These are phyloP conservation scores for Siniperca chuatsi DNA, from an alignment of 2,113 vertebrate species.

Conservation along the genomic window DNA sequence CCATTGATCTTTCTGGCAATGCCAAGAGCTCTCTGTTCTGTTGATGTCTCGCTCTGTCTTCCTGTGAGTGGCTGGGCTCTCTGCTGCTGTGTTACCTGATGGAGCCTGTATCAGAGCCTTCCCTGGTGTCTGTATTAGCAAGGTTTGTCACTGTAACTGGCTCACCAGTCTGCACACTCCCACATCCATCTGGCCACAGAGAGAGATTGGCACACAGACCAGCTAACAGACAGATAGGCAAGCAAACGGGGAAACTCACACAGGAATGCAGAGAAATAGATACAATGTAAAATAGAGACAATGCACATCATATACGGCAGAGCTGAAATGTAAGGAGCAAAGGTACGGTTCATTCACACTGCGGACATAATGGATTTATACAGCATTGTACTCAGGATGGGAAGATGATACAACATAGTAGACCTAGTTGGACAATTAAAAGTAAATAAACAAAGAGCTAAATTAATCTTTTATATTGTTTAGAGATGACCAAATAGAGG, in stretches of 20 bases:
- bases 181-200: conserved; percentile 75
- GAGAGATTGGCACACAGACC: conserved; percentile 33
- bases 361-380: neutral
- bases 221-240: conserved; percentile 18
- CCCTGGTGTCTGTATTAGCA: conserved; percentile 35
- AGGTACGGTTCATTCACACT: neutral
- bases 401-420: neutral
- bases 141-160: conserved; percentile 52
- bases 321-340: neutral
- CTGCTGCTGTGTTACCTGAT: conserved; percentile 54
- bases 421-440: neutral
- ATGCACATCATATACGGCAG: neutral
- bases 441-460: neutral
- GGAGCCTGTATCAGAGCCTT: conserved; percentile 43
- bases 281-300: neutral
- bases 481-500: neutral
- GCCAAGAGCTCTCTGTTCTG: conserved; percentile 16
- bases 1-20: conserved; percentile 61
- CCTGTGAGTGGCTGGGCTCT: conserved; percentile 21
- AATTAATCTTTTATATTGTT: neutral
- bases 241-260: conserved; percentile 22
- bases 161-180: conserved; percentile 58
- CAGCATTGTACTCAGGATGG: neutral
- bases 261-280: conserved; percentile 19
- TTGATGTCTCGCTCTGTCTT: conserved; percentile 29